Conservation (phyloP, 35 echinoderm and acorn worm species). For the Holothuria glaberrima region DNA sequence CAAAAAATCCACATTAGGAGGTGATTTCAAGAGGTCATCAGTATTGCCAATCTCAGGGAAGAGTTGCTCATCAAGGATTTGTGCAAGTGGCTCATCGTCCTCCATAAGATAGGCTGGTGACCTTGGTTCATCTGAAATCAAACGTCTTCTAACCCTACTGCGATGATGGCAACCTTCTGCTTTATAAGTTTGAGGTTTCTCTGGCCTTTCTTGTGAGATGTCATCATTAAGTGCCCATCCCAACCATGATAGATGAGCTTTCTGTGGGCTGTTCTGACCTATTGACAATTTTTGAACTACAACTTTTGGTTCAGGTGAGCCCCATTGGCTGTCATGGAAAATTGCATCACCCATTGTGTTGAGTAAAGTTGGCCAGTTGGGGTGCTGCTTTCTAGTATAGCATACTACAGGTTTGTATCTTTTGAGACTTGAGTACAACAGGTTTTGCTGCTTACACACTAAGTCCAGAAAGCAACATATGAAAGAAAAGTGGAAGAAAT, state of each 20-base stretch:
- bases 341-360: too few relatives aligned
- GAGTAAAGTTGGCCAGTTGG: too few relatives aligned
- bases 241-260: not conserved
- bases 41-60: constrained; percentile 49
- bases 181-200: not conserved
- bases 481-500: too few relatives aligned
- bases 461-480: too few relatives aligned
- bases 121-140: constrained; percentile 16
- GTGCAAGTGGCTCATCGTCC: constrained; percentile 33
- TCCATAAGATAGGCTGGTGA: not conserved
- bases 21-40: constrained; percentile 4
- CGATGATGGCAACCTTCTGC: not conserved
- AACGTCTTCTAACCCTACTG: constrained; percentile 16
- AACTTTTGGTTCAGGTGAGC: constrained; percentile 30
- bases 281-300: constrained; percentile 17
- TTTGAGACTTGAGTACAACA: too few relatives aligned
- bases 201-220: not conserved
- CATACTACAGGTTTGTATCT: too few relatives aligned
- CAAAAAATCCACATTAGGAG: constrained; percentile 41
- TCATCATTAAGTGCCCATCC: not conserved
- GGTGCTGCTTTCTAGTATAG: too few relatives aligned
- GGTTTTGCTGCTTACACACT: too few relatives aligned
- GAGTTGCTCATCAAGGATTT: constrained; percentile 29
- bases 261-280: not conserved
- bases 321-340: not conserved